A percentile compares a stretch with the other conserved stretches of the same genome.
These are phyloP conservation scores for Callosobruchus maculatus DNA, from an alignment of 2,888 invertebrate species.

Conservation along the genomic window DNA sequence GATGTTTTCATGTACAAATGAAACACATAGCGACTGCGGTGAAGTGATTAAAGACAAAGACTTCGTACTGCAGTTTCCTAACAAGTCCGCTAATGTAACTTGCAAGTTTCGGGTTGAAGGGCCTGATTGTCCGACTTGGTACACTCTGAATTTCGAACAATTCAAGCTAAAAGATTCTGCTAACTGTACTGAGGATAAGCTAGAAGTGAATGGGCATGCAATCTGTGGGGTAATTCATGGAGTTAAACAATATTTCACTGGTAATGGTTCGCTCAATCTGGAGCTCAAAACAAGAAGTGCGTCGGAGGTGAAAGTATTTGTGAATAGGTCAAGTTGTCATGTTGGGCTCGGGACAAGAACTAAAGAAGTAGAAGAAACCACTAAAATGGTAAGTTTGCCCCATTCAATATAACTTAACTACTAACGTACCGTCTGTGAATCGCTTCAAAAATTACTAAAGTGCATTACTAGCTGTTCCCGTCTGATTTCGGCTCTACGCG, in stretches of 20 bases:
- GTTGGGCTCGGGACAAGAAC: background rate
- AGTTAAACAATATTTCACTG: slow-evolving; percentile 49
- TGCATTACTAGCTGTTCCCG: too few species aligned
- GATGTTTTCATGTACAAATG: background rate
- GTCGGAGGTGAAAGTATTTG: background rate
- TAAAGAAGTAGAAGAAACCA: background rate
- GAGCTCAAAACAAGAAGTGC: slow-evolving; percentile 38
- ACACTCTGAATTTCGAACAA: slow-evolving; percentile 56
- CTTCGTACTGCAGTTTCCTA: slow-evolving; percentile 55
- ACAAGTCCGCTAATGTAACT: slow-evolving; percentile 46
- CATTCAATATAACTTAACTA: too few species aligned
- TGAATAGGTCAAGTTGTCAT: background rate
- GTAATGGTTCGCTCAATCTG: slow-evolving; percentile 52
- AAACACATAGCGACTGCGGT: slow-evolving; percentile 33
- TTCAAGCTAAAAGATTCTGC: slow-evolving; percentile 52
- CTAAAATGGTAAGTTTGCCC: background rate
- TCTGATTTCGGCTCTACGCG: too few species aligned
- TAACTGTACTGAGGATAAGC: slow-evolving; percentile 52
- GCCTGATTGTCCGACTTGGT: slow-evolving; percentile 51
- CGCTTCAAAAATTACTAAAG: too few species aligned
- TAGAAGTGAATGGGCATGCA: slow-evolving; percentile 49
- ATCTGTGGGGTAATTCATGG: slow-evolving; percentile 54
- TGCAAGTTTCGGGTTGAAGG: slow-evolving; percentile 55
- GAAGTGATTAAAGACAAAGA: slow-evolving; percentile 51
- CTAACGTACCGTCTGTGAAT: too few species aligned